Conservation (phyloP, 1,140 invertebrate genomes). For the Lasaia peninsularis region DNA sequence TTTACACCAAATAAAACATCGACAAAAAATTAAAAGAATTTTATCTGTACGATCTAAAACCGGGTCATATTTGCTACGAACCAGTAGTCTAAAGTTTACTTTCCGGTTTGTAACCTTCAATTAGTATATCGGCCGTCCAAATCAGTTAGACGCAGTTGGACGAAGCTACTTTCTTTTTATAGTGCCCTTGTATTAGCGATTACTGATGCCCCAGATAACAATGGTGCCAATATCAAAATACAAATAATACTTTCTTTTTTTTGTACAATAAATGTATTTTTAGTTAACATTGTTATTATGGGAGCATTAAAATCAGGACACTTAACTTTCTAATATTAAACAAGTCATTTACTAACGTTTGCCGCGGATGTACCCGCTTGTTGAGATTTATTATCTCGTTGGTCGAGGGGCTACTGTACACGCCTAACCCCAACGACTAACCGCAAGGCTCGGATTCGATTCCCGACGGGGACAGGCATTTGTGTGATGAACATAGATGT, state of each 20-base stretch:
- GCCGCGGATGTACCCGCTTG: too few relatives aligned
- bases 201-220: slow-evolving; percentile 24
- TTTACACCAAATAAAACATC: too few relatives aligned
- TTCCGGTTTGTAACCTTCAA: slow-evolving; percentile 6
- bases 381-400: too few relatives aligned
- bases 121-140: slow-evolving; percentile 15
- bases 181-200: slow-evolving; percentile 30
- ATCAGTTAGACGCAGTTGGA: slow-evolving; percentile 23
- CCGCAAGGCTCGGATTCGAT: too few relatives aligned
- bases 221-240: slow-evolving; percentile 26
- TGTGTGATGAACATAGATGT: too few relatives aligned
- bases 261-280: not conserved
- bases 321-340: too few relatives aligned
- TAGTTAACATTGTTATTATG: not conserved
- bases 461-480: too few relatives aligned
- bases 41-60: too few relatives aligned
- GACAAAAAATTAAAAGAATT: too few relatives aligned
- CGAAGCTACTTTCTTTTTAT: slow-evolving; percentile 26
- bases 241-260: slow-evolving; percentile 6
- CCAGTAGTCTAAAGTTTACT: not conserved
- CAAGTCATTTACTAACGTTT: too few relatives aligned
- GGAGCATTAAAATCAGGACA: not conserved
- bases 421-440: too few relatives aligned
- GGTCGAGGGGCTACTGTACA: too few relatives aligned
- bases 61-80: not conserved